A percentile compares a stretch with the other conserved stretches of the same genome.
Evolutionary conservation across 2,113 vertebrate species (phyloP).

Genomic region (Podilymbus podiceps): DNA sequence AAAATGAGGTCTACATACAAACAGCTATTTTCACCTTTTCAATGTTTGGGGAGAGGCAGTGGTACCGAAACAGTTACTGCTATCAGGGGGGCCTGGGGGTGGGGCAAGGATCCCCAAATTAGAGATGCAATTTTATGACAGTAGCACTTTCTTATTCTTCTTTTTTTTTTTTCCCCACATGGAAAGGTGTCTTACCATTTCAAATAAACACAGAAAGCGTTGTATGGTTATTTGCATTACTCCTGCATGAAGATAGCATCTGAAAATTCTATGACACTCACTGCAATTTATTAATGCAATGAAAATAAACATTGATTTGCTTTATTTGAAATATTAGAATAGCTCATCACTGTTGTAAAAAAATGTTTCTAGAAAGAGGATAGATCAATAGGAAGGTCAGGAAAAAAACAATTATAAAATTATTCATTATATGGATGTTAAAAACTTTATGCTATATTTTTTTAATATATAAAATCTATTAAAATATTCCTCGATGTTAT

Average conservation of each 20-base stretch:
- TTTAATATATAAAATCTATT: not conserved
- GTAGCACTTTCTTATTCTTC: not conserved
- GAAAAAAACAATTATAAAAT: not conserved
- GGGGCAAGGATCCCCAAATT: not conserved
- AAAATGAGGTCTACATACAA: not conserved
- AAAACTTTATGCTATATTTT: not conserved
- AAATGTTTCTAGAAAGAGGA: not conserved
- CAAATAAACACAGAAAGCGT: not conserved
- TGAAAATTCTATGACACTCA: not conserved
- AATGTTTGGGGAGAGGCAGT: not conserved
- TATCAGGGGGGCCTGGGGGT: accelerated
- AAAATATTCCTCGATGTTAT: not conserved
- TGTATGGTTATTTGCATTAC: not conserved
- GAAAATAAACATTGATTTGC: not conserved
- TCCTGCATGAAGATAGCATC: not conserved
- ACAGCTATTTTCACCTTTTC: not conserved
- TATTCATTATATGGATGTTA: not conserved
- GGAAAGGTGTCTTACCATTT: not conserved
- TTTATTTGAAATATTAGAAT: not conserved
- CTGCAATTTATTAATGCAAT: not conserved
- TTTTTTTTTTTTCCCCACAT: not conserved
- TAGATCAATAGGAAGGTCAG: not conserved
- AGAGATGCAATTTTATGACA: not conserved
- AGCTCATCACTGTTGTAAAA: not conserved
- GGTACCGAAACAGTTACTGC: not conserved